These are phyloP conservation scores for Lepidocyrtinus sp. DNA, from an alignment of 2,888 invertebrate genomes.

Conservation along the genomic window DNA sequence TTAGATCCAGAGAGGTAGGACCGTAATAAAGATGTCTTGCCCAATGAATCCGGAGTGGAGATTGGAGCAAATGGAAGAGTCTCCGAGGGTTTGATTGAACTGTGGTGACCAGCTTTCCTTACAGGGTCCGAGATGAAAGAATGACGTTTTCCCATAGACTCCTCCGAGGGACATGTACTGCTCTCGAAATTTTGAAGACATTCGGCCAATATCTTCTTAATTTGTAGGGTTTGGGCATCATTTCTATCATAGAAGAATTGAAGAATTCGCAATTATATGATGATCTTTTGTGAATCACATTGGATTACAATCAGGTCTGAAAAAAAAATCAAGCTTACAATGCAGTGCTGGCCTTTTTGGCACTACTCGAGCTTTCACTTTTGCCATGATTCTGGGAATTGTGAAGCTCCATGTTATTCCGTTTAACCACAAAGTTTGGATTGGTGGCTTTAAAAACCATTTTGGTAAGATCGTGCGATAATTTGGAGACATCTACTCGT, in stretches of 20 bases:
- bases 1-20: constrained; percentile 44
- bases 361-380: not conserved
- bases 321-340: not conserved
- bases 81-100: not conserved
- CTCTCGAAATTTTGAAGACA: constrained; percentile 32
- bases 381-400: no score
- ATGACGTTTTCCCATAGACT: not conserved
- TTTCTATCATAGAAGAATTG: no score
- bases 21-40: constrained; percentile 29
- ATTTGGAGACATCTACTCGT: constrained; percentile 9
- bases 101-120: not conserved
- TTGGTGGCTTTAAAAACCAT: constrained; percentile 15
- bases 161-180: not conserved
- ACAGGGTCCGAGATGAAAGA: not conserved
- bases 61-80: not conserved
- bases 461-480: constrained; percentile 22
- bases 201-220: constrained; percentile 29
- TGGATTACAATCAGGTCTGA: no score
- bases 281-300: no score
- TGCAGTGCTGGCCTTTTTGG: not conserved
- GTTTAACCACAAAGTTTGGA: no score
- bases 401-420: no score
- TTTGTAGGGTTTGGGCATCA: constrained; percentile 31
- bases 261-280: no score
- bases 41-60: not conserved